Base-by-base conservation (phyloP, 1,140 invertebrate species). In the Procambarus clarkii region DNA sequence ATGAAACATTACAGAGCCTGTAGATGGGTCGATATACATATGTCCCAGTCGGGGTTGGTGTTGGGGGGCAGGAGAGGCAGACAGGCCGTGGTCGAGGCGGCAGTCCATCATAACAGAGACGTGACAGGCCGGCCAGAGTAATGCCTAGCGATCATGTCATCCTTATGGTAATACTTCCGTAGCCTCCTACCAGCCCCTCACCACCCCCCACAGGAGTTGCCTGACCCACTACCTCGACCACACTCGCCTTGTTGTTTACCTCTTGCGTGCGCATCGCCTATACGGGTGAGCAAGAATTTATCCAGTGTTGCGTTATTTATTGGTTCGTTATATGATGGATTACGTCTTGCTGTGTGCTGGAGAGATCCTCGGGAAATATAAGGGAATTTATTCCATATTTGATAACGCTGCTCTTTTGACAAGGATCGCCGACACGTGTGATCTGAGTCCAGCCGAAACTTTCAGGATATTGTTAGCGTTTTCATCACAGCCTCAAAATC, bases 101-200 rank as follows among this genome's bases (percentile, higher is more conserved):
- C 60, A 64, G 54, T 80, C 18, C 78, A 80, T 71, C 58, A 88
- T 54, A 74, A 82, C 8, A 82, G 18, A 88, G 58, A 88, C 77
- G 44, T 80, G 78, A 88, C 78, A 50, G 76, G 48, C 76, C n/a
- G 86, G 78, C 86, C 11, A 88, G 44, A 69, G 77, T 88, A 88
- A 88, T 79, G 85, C 79, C 77, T 50, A 82, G n/a, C 79, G 79
- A 88, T 82, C 64, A 82, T 71, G 79, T 88, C 87, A 88, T 74
- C 76, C 87, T 74, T 82, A 81, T 81, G 78, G 69, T 71, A 88
- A 81, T 78, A 60, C 60, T 88, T 88, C 86, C 86, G 50, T 46
- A 18, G 9, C 11, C 82, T n/a, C 45, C 18, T 44, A 3, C 44
- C 9, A 21, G 13, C 21, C 3, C 76, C n/a, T 44, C 8, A 15